A percentile compares a stretch with the other conserved stretches of the same genome.
phyloP scores from a whole-genome alignment of 2,797 vertebrate species.

The Anolis apletophallus region DNA sequence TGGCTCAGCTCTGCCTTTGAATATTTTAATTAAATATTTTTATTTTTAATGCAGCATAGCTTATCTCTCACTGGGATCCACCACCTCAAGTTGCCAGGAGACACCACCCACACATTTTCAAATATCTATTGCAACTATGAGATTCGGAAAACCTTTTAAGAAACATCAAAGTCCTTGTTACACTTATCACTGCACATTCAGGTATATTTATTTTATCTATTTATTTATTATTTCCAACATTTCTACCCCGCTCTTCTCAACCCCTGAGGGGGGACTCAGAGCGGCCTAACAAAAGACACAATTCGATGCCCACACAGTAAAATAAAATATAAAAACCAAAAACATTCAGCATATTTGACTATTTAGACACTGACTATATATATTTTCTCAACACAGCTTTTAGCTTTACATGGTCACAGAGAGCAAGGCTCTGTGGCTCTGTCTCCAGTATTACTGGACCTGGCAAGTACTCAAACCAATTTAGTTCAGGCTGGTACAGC shows the following conservation, averaged over 20 bases:
- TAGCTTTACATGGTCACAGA: conserved; percentile 41
- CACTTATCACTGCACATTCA: not conserved
- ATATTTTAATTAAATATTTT: not conserved
- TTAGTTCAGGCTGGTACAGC: conserved; percentile 48
- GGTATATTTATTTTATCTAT: no score
- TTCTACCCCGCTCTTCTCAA: no score
- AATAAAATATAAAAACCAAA: no score
- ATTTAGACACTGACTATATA: not conserved
- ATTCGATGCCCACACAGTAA: no score
- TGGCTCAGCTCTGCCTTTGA: no score
- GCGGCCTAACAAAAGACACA: no score
- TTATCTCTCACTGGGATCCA: not conserved
- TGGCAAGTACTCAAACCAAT: conserved; percentile 57
- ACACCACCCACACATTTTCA: not conserved
- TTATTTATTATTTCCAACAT: no score
- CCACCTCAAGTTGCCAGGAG: not conserved
- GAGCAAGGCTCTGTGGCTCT: conserved; percentile 31
- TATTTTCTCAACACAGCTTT: not conserved
- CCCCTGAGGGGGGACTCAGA: no score
- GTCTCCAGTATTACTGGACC: conserved; percentile 46
- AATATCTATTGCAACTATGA: not conserved
- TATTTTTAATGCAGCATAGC: not conserved
- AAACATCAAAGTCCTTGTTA: not conserved
- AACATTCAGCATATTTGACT: no score
- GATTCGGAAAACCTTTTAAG: not conserved